phyloP scores from a whole-genome alignment of 2,888 invertebrate species.

The Aspidiotus destructor region DNA sequence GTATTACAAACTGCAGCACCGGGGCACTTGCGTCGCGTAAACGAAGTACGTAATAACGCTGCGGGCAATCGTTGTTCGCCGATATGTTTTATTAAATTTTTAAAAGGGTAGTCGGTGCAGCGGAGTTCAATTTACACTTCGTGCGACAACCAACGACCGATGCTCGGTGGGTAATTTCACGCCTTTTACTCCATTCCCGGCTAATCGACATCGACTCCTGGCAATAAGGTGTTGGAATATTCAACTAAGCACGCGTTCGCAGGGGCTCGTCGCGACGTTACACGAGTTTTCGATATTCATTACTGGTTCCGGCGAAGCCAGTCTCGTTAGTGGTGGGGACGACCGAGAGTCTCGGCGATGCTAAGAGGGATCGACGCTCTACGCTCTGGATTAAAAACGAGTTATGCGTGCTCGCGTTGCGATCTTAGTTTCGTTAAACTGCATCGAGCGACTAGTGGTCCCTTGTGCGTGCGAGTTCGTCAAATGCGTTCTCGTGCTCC shows the following conservation, averaged over 20 bases:
- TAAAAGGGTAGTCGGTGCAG: neutral
- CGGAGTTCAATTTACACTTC: neutral
- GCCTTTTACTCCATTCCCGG: conserved; percentile 4
- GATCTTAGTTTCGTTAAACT: neutral
- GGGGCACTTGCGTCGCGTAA: too few relatives aligned
- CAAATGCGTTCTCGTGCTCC: too few relatives aligned
- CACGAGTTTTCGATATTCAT: neutral
- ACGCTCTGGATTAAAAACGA: neutral
- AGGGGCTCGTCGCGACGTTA: neutral
- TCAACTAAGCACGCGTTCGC: neutral
- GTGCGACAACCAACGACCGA: neutral
- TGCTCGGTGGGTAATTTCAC: conserved; percentile 6
- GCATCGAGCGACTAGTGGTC: neutral
- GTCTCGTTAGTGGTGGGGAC: neutral
- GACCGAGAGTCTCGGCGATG: neutral
- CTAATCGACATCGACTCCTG: neutral
- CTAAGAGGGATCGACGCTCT: conserved; percentile 1
- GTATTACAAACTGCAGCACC: too few relatives aligned
- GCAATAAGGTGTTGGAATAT: conserved; percentile 16
- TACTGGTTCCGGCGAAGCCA: conserved; percentile 13
- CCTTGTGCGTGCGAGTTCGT: too few relatives aligned
- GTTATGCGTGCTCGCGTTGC: neutral
- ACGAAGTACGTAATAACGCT: neutral
- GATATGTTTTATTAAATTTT: neutral
- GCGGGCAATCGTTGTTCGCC: neutral